These are phyloP conservation scores for Penaeus chinensis DNA, from an alignment of 1,140 invertebrate species.

Conservation along the genomic window DNA sequence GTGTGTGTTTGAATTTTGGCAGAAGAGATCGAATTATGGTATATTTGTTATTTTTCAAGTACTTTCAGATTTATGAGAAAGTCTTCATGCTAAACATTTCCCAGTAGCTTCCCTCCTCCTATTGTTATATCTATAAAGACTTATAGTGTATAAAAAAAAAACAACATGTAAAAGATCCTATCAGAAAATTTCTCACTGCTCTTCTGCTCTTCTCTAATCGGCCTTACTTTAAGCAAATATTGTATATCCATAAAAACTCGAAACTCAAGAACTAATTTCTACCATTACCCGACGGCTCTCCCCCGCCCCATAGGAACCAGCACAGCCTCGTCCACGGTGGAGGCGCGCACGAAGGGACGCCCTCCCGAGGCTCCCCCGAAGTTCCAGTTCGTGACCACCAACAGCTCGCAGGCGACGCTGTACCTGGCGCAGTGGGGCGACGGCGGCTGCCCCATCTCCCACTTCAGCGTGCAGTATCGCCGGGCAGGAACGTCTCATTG, in stretches of 20 bases:
- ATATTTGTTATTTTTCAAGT: too few species aligned
- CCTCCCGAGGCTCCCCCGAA: conserved; percentile 89
- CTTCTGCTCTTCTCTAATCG: background rate
- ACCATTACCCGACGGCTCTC: background rate
- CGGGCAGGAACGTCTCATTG: background rate
- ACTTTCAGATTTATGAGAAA: too few species aligned
- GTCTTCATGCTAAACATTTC: too few species aligned
- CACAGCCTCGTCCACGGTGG: conserved; percentile 85
- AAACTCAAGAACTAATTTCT: background rate
- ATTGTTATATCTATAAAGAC: too few species aligned
- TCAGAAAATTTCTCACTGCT: background rate
- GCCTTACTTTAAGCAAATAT: background rate
- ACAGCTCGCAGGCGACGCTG: conserved; percentile 89
- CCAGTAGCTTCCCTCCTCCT: too few species aligned
- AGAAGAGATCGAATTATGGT: too few species aligned
- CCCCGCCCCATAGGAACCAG: conserved; percentile 75
- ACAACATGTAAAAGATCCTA: too few species aligned
- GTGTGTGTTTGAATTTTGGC: too few species aligned
- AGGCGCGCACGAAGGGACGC: conserved; percentile 86
- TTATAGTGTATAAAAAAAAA: too few species aligned
- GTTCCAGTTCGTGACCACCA: conserved; percentile 88
- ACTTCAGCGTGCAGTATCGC: conserved; percentile 91
- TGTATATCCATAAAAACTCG: background rate
- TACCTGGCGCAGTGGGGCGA: conserved; percentile 93
- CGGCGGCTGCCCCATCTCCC: conserved; percentile 93